These are phyloP conservation scores for Uria aalge DNA, from an alignment of 2,113 vertebrate species.

Conservation along the genomic window DNA sequence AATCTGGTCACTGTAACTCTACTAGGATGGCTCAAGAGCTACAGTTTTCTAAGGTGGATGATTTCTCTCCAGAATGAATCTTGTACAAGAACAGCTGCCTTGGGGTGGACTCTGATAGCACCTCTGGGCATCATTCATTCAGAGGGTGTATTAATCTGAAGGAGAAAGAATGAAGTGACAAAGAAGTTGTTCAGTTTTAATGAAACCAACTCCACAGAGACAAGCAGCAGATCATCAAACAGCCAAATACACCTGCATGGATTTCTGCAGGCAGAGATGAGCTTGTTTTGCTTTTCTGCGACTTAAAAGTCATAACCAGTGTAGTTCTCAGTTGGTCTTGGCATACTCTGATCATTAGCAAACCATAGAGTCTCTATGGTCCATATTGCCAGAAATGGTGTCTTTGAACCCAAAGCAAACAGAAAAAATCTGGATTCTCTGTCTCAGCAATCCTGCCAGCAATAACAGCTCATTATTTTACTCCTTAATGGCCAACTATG, in stretches of 20 bases:
- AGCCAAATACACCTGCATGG: background rate
- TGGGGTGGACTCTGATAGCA: background rate
- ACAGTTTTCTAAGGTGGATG: background rate
- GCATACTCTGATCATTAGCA: background rate
- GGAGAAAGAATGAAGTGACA: background rate
- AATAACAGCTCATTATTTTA: background rate
- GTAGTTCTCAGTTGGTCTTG: background rate
- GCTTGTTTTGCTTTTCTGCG: background rate
- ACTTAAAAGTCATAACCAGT: background rate
- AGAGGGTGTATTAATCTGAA: background rate
- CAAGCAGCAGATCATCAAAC: background rate
- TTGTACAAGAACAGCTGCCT: background rate
- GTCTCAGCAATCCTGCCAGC: background rate
- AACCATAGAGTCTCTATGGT: background rate
- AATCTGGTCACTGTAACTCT: background rate
- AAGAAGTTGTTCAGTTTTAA: background rate
- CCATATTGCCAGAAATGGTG: background rate
- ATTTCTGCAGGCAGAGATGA: background rate
- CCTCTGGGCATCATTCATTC: background rate
- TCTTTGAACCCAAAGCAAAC: background rate
- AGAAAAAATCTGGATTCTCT: background rate
- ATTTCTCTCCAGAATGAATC: background rate
- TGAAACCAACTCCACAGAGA: background rate
- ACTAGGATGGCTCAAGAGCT: background rate
- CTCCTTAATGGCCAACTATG: background rate